These are phyloP conservation scores for Hippocampus barbouri DNA, from an alignment of 2,113 vertebrate genomes.

Conservation along the genomic window DNA sequence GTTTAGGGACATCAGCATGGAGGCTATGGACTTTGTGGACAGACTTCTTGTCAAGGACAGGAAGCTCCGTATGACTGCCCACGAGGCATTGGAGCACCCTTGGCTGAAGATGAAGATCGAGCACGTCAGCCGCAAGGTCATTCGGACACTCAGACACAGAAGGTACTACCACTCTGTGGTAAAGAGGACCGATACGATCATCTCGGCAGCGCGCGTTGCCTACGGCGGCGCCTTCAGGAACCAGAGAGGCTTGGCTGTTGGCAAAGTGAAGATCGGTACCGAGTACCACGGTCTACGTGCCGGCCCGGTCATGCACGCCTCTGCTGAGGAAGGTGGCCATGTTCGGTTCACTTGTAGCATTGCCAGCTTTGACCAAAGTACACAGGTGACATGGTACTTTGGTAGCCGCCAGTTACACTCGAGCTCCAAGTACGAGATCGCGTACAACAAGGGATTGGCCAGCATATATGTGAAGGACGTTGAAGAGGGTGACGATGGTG, in stretches of 20 bases:
- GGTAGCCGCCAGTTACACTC: slow-evolving; percentile 87
- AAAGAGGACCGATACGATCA: slow-evolving; percentile 86
- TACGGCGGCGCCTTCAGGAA: slow-evolving; percentile 88
- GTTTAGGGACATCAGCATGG: slow-evolving; percentile 87
- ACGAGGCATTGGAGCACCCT: slow-evolving; percentile 86
- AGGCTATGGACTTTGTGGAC: slow-evolving; percentile 96
- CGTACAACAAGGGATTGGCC: slow-evolving; percentile 86
- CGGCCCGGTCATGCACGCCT: slow-evolving; percentile 86
- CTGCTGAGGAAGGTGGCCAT: slow-evolving; percentile 87
- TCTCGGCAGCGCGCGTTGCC: slow-evolving; percentile 87
- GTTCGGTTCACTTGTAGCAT: slow-evolving; percentile 87
- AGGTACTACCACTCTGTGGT: slow-evolving; percentile 90
- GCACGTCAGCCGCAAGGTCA: slow-evolving; percentile 83
- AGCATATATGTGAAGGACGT: slow-evolving; percentile 95
- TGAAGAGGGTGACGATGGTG: slow-evolving; percentile 86
- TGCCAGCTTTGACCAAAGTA: slow-evolving; percentile 86
- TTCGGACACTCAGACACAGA: slow-evolving; percentile 91
- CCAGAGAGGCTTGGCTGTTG: slow-evolving; percentile 84
- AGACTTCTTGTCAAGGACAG: slow-evolving; percentile 89
- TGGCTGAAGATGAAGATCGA: slow-evolving; percentile 94
- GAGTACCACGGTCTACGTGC: slow-evolving; percentile 84
- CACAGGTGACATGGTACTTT: slow-evolving; percentile 92
- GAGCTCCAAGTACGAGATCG: slow-evolving; percentile 92
- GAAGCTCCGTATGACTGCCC: slow-evolving; percentile 92
- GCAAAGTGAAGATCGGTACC: slow-evolving; percentile 92